Conservation (phyloP, 2,113 vertebrate species). For the Thunnus thynnus region DNA sequence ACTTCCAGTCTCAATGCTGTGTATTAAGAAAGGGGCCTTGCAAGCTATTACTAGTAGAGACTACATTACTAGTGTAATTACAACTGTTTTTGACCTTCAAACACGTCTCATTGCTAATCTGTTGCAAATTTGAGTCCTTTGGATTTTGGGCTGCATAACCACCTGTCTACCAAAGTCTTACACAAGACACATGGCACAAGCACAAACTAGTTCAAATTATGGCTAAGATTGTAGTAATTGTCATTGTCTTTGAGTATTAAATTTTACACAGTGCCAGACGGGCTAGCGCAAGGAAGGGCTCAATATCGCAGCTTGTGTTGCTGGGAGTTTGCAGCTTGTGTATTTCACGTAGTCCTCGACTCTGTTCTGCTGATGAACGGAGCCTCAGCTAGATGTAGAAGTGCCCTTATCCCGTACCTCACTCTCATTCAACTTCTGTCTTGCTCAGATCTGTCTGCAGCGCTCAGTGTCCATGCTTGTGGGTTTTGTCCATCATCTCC, state of each 20-base stretch:
- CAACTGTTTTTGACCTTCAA: conserved; percentile 29
- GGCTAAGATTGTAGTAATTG: conserved; percentile 50
- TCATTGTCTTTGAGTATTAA: conserved; percentile 50
- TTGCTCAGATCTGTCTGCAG: conserved; percentile 13
- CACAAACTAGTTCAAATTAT: conserved; percentile 58
- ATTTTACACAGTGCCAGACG: conserved; percentile 42
- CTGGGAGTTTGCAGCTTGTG: conserved; percentile 40
- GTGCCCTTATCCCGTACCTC: conserved; percentile 85
- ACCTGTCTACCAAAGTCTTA: conserved; percentile 62
- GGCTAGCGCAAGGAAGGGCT: conserved; percentile 57
- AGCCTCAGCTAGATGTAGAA: conserved; percentile 81
- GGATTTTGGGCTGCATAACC: conserved; percentile 36
- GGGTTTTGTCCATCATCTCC: conserved; percentile 45
- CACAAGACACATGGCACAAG: conserved; percentile 54
- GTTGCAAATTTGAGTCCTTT: background rate
- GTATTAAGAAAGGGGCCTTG: conserved; percentile 18
- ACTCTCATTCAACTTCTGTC: conserved; percentile 48
- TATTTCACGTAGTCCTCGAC: conserved; percentile 35
- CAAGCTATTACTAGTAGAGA: conserved; percentile 16
- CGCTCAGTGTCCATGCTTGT: conserved; percentile 29
- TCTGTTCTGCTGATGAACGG: conserved; percentile 54
- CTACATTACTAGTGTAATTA: background rate
- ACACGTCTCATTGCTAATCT: conserved; percentile 6
- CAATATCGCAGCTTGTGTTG: conserved; percentile 39
- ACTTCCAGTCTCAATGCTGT: conserved; percentile 63